Conservation (phyloP, 2,888 invertebrate species). For the Falcaria lacertinaria region DNA sequence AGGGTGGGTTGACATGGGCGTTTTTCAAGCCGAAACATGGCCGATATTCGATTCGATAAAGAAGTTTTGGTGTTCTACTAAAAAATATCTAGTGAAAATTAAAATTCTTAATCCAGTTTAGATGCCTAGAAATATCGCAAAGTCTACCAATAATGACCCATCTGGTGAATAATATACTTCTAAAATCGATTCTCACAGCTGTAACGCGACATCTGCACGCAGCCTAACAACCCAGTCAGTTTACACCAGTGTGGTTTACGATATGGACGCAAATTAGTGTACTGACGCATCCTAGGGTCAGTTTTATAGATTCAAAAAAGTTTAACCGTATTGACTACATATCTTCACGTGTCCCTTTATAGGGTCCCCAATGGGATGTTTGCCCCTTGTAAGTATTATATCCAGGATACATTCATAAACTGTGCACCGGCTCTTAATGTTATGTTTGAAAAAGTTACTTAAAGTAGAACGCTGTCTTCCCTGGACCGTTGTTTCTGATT, state of each 20-base stretch:
- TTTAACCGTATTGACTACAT: not conserved
- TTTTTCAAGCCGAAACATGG: no score
- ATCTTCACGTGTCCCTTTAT: not conserved
- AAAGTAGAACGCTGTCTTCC: no score
- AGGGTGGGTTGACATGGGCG: conserved; percentile 6
- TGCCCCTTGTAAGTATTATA: not conserved
- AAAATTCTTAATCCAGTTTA: no score
- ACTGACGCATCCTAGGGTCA: conserved; percentile 10
- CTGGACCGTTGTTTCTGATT: no score
- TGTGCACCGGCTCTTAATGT: not conserved
- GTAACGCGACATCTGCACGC: not conserved
- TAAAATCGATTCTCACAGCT: not conserved
- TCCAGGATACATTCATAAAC: not conserved
- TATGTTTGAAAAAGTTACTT: not conserved
- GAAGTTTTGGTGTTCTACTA: no score
- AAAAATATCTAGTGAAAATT: no score
- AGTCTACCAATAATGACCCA: no score
- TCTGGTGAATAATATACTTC: no score
- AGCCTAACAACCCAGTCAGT: conserved; percentile 10
- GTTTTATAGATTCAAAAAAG: conserved; percentile 1
- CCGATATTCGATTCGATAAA: no score
- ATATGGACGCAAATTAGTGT: conserved; percentile 39
- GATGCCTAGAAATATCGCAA: no score
- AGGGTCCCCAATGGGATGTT: not conserved
- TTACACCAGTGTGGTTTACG: conserved; percentile 31